Percentiles rank a stretch among this genome's conserved stretches.
These are phyloP conservation scores for Psilopogon haemacephalus DNA, from an alignment of 2,113 vertebrate species.

Conservation along the genomic window DNA sequence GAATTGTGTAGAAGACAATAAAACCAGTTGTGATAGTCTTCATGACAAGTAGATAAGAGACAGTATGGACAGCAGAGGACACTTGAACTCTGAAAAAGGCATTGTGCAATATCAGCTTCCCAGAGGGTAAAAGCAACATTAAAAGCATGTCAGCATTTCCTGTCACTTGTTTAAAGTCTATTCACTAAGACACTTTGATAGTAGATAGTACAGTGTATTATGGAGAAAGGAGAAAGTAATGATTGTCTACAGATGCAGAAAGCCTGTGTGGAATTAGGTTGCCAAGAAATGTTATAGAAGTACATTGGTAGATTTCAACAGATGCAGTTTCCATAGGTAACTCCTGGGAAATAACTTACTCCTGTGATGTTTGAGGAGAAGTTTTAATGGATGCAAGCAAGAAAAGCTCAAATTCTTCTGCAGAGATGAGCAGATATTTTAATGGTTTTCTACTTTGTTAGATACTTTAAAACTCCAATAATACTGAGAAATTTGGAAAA, in stretches of 20 bases:
- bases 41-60: neutral
- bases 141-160: neutral
- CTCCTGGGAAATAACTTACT: neutral
- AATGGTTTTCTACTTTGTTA: neutral
- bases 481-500: neutral
- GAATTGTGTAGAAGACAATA: neutral
- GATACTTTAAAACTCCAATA: too few relatives aligned
- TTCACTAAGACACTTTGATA: neutral
- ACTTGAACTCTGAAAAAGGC: neutral
- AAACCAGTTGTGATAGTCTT: neutral
- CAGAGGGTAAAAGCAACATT: neutral
- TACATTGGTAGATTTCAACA: neutral
- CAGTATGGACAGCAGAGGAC: neutral
- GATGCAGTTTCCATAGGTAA: rapidly evolving
- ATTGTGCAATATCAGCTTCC: neutral
- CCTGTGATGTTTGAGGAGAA: neutral
- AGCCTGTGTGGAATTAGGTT: neutral
- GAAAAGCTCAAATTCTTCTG: neutral
- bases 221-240: neutral
- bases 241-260: neutral
- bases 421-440: neutral
- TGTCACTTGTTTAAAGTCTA: neutral
- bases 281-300: neutral
- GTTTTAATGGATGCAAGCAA: neutral
- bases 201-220: neutral